Conservation (phyloP, 64 coral and sea anemone genomes). For the Platygyra sinensis region DNA sequence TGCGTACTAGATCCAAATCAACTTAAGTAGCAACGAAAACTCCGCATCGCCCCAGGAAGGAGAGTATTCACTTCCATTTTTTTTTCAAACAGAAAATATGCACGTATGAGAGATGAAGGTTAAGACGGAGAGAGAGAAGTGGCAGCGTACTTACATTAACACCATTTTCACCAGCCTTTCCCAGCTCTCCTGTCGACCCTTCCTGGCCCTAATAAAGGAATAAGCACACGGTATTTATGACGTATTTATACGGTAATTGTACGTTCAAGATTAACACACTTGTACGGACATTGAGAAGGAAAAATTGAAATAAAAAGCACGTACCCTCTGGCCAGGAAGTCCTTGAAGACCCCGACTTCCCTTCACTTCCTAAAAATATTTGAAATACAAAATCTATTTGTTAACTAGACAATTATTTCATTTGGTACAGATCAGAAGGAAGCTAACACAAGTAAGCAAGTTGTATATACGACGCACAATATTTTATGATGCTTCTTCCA, state of each 20-base stretch:
- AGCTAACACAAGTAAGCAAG: too few relatives aligned
- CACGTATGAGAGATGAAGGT: too few relatives aligned
- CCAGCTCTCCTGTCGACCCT: not conserved
- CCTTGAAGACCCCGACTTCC: not conserved
- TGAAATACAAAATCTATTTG: not conserved
- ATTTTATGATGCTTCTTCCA: too few relatives aligned
- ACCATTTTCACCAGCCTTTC: slow-evolving; percentile 20
- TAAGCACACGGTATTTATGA: not conserved
- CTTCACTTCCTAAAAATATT: slow-evolving; percentile 4
- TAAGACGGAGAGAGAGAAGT: not conserved
- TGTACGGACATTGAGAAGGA: not conserved
- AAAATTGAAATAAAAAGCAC: not conserved
- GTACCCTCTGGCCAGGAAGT: slow-evolving; percentile 19
- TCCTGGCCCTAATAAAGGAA: not conserved
- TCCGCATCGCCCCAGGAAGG: not conserved
- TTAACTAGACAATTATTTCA: too few relatives aligned
- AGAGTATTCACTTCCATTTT: too few relatives aligned
- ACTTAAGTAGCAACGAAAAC: too few relatives aligned
- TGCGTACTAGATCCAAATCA: too few relatives aligned
- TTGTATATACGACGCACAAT: too few relatives aligned
- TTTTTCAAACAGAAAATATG: too few relatives aligned
- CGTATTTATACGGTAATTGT: too few relatives aligned
- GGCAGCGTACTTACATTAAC: slow-evolving; percentile 6
- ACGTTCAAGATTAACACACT: not conserved
- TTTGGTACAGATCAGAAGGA: too few relatives aligned